A percentile compares a stretch with the other conserved stretches of the same genome.
Conservation (phyloP, 2,888 invertebrate species). For the Rotaria sp. region DNA sequence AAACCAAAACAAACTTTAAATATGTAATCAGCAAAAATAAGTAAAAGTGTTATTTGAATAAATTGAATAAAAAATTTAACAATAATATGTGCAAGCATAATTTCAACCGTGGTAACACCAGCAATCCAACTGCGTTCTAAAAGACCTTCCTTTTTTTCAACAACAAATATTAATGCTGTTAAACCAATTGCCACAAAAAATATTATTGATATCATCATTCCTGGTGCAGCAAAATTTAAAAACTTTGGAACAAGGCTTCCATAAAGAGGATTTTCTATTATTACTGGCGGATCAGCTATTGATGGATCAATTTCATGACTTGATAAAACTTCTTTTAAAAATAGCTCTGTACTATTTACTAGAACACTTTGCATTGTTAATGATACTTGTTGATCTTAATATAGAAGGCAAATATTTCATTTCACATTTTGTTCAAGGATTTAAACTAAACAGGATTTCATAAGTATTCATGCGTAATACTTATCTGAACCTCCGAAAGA, state of each 20-base stretch:
- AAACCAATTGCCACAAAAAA: conserved; percentile 90
- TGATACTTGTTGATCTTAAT: neutral
- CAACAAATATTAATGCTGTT: conserved; percentile 68
- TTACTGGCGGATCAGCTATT: neutral
- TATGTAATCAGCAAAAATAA: conserved; percentile 58
- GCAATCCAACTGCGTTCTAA: conserved; percentile 87
- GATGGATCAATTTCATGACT: neutral
- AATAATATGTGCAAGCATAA: conserved; percentile 82
- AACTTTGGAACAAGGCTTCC: conserved; percentile 71
- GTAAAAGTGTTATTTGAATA: conserved; percentile 80
- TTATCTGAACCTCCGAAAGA: too few species aligned
- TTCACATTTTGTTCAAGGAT: neutral
- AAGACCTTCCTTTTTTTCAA: conserved; percentile 60
- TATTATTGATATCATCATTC: conserved; percentile 74
- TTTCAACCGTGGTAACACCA: conserved; percentile 81
- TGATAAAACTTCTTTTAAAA: neutral
- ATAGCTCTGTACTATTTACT: neutral
- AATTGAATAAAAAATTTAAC: conserved; percentile 91
- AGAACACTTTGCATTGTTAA: neutral
- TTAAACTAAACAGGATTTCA: neutral
- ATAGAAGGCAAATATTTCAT: neutral
- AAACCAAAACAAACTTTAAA: conserved; percentile 59
- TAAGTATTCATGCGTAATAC: neutral
- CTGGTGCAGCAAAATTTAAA: conserved; percentile 89
- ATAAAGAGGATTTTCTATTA: conserved; percentile 48